phyloP scores from a whole-genome alignment of 2,888 invertebrate species.

The Erannis defoliaria region DNA sequence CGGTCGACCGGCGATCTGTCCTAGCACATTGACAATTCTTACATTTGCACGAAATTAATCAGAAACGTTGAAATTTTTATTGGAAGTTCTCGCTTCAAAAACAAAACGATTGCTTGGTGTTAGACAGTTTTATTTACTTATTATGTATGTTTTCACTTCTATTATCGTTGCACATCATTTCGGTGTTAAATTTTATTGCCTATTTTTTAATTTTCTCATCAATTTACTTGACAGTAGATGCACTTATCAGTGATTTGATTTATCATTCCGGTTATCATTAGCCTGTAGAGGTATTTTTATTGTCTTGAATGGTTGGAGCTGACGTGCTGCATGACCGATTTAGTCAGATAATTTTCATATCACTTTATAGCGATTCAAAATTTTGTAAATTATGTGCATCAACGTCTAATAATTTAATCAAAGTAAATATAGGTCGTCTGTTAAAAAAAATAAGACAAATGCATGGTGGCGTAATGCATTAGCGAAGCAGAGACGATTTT shows the following conservation, averaged over 20 bases:
- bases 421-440: constrained; percentile 38
- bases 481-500: constrained; percentile 34
- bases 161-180: constrained; percentile 81
- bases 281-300: constrained; percentile 74
- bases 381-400: constrained; percentile 51
- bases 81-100: constrained; percentile 80
- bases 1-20: constrained; percentile 77
- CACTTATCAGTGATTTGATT: constrained; percentile 65
- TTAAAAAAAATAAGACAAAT: constrained; percentile 50
- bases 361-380: constrained; percentile 47
- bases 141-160: constrained; percentile 76
- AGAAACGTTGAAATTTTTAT: constrained; percentile 62
- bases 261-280: constrained; percentile 72
- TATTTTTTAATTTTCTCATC: constrained; percentile 63
- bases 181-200: constrained; percentile 71
- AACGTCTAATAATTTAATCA: constrained; percentile 45
- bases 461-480: constrained; percentile 68
- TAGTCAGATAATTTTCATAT: constrained; percentile 56
- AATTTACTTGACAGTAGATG: constrained; percentile 66
- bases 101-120: constrained; percentile 80
- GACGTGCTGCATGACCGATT: constrained; percentile 72
- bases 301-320: constrained; percentile 73
- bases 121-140: constrained; percentile 67
- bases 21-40: constrained; percentile 83
- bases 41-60: constrained; percentile 80